Evolutionary conservation across 1,140 invertebrate genomes (phyloP), one percentile per base, ranked within the genome.

Genomic region (Musca domestica): DNA sequence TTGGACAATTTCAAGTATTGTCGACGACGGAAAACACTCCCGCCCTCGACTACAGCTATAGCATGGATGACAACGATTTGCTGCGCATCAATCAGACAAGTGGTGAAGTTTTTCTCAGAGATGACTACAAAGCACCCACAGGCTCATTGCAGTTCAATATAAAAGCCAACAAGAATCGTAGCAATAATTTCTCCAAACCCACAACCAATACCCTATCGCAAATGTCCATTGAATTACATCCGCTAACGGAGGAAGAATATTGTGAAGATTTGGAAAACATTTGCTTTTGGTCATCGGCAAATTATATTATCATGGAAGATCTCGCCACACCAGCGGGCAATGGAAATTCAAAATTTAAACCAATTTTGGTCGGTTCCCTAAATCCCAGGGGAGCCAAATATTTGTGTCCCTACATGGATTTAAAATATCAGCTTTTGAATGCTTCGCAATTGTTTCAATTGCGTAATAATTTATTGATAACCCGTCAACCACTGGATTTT

Each of bases 1-100:
- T 81, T 71, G 78, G 75, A 47, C 75, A 76, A 66, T 80, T 81
- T 71, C 78, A 78, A 73, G 76, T 81, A 49, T 65, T 78, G 20
- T 58, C 69, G 1, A 46, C 72, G 47, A 69, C 68, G 2, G 67
- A 72, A 70, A 80, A 78, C 67, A 71, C 64, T 3, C 27, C 69
- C 30, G 75, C 78, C n/a, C 64, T 5, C 1, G 74, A 81, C 34
- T 78, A 80, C 49, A 71, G 75, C 47, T 81, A 81, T 64, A 80
- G 71, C 61, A 70, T 81, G 64, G 78, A 81, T 46, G 64, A 20
- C n/a, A 80, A 77, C 70, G 63, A 69, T 2, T 4, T 80, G 41
- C 58, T 80, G 4, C 70, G 72, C 6, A 72, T 81, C 7, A 80
- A 81, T 51, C 61, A 67, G 51, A 72, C 52, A 19, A 77, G 74